phyloP scores from a whole-genome alignment of 2,797 vertebrate species.

The Mustela erminea region DNA sequence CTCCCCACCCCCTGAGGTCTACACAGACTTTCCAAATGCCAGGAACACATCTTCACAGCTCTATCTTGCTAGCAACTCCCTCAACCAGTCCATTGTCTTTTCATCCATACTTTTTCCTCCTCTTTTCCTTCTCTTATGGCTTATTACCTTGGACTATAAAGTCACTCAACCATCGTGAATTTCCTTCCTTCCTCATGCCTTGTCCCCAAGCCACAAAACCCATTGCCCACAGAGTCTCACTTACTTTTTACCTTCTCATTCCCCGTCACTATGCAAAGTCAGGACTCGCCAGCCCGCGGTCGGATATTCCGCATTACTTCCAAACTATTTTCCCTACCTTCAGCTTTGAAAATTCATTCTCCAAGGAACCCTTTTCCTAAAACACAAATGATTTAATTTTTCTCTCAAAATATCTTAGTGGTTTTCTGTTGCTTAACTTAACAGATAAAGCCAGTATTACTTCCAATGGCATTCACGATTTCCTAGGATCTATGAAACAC shows the following conservation, averaged over 20 bases:
- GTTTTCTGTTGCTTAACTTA: background rate
- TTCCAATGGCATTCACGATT: background rate
- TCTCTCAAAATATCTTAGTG: background rate
- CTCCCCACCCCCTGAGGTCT: background rate
- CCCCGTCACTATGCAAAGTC: background rate
- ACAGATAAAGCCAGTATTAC: background rate
- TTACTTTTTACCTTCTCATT: background rate
- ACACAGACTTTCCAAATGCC: background rate
- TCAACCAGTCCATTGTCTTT: background rate
- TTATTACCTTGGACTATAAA: background rate
- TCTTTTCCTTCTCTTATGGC: background rate
- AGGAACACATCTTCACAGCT: background rate
- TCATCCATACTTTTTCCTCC: background rate
- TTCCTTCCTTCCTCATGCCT: background rate
- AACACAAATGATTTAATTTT: constrained; percentile 9
- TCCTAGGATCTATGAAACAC: background rate
- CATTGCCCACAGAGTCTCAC: background rate
- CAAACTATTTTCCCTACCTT: background rate
- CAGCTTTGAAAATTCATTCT: background rate
- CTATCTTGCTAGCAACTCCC: background rate
- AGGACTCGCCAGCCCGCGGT: background rate
- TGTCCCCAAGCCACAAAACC: background rate
- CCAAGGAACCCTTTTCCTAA: background rate
- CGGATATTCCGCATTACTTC: background rate
- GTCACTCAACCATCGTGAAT: background rate